Evolutionary conservation across 2,797 vertebrate genomes (phyloP), one percentile per base, ranked within the genome.

Genomic region (Trachurus trachurus): DNA sequence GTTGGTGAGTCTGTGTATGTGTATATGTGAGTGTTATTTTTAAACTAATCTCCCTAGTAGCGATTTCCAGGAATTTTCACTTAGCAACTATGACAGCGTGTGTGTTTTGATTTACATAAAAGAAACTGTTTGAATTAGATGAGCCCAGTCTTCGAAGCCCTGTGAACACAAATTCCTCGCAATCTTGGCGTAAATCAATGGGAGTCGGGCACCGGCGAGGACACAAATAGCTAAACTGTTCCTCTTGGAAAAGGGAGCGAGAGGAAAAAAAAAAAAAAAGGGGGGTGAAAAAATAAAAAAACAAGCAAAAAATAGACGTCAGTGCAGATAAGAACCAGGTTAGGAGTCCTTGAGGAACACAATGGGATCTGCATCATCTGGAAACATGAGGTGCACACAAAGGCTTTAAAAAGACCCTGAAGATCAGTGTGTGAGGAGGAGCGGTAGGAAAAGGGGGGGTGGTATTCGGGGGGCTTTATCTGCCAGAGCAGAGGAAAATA

Each of bases 321-420:
- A 81, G 34, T 2, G 44, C 87, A 85, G 89, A 91, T 91, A 92
- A 89, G 84, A 75, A 87, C 75, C 71, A 74, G 74, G 83, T 84
- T 82, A 66, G 72, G 77, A 86, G 88, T 88, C 84, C 88, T 89
- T 87, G 84, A 92, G 81, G 83, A 90, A 86, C 71, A 92, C 85
- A 92, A 90, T 88, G 63, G 85, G 80, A 82, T 87, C 58, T 34
- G 71, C 66, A 90, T 90, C 74, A 83, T 92, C 65, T 92, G 85
- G 79, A 89, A 91, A 87, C 63, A 34, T 29, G 49, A 86, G 78
- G 70, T 66, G 68, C 73, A 68, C 7, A 9, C 1, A 26, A 47
- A 50, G 70, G 45, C 73, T 9, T 56, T 74, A 74, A 78, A 60
- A 82, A 70, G 71, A 78, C 75, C 76, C 53, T 31, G 53, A 75